phyloP scores from a whole-genome alignment of 2,797 vertebrate genomes.

The Platalea minor region DNA sequence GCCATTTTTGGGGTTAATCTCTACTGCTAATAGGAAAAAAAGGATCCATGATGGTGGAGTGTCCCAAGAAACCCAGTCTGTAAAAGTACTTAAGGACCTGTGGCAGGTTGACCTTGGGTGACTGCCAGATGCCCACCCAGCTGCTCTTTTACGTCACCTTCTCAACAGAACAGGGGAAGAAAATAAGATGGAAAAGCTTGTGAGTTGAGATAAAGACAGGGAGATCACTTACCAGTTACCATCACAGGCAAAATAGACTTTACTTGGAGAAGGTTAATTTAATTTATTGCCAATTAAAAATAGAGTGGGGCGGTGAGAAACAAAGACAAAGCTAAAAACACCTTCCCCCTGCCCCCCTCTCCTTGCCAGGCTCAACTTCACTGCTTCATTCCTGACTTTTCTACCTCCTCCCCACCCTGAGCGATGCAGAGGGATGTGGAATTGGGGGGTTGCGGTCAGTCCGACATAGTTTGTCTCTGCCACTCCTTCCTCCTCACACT shows the following conservation, averaged over 20 bases:
- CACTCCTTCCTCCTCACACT: not conserved
- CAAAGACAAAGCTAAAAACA: not conserved
- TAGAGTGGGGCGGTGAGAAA: not conserved
- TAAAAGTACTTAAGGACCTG: not conserved
- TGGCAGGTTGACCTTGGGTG: not conserved
- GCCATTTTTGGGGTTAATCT: not conserved
- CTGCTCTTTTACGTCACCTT: not conserved
- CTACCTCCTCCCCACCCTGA: rapidly evolving
- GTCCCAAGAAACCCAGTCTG: not conserved
- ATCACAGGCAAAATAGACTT: not conserved
- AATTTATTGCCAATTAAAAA: not conserved
- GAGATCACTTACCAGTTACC: not conserved
- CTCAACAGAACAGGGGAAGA: not conserved
- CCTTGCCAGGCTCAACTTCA: not conserved
- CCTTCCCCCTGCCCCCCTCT: rapidly evolving
- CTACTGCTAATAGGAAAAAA: not conserved
- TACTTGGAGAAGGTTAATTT: not conserved
- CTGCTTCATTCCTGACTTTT: not conserved
- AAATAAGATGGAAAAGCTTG: not conserved
- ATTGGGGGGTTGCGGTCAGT: rapidly evolving
- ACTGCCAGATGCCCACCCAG: not conserved
- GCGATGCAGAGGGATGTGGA: not conserved
- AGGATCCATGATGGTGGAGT: not conserved
- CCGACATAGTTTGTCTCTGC: not conserved
- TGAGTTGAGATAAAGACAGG: not conserved